Percentiles rank a stretch among this genome's conserved stretches.
phyloP scores from a whole-genome alignment of 2,113 vertebrate species.

The Poicephalus gulielmi region DNA sequence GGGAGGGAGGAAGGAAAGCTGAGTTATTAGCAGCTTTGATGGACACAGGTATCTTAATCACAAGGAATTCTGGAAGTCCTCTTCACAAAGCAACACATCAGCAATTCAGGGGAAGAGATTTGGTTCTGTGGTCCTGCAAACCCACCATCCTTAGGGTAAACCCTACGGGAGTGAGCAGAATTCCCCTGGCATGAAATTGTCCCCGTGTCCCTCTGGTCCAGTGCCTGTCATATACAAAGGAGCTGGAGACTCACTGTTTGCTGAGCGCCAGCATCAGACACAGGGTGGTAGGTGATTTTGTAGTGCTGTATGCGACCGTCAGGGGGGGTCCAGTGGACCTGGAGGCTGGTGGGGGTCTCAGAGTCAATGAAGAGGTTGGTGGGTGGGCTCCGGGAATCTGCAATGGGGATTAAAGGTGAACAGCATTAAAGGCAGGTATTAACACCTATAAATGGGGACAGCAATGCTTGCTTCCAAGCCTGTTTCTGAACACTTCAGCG shows the following conservation, averaged over 20 bases:
- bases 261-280: slow-evolving; percentile 62
- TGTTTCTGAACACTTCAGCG: rapidly evolving
- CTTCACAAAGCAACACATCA: neutral
- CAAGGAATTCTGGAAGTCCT: neutral
- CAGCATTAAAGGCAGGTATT: rapidly evolving
- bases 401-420: neutral
- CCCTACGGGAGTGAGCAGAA: neutral
- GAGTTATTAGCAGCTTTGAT: neutral
- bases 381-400: slow-evolving; percentile 82
- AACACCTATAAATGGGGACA: neutral
- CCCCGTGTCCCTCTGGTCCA: neutral
- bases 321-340: slow-evolving; percentile 83
- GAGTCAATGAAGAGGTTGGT: slow-evolving; percentile 79
- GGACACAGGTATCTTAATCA: neutral
- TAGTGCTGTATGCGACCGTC: slow-evolving; percentile 84
- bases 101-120: neutral
- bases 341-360: slow-evolving; percentile 81
- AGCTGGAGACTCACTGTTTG: slow-evolving; percentile 58
- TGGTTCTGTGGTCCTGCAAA: neutral
- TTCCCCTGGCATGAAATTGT: neutral
- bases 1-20: neutral
- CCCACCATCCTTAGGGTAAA: neutral
- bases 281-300: slow-evolving; percentile 75
- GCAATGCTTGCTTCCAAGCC: neutral
- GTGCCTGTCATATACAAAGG: neutral